These are phyloP conservation scores for Tuberolachnus salignus DNA, from an alignment of 2,888 invertebrate genomes.

Conservation along the genomic window DNA sequence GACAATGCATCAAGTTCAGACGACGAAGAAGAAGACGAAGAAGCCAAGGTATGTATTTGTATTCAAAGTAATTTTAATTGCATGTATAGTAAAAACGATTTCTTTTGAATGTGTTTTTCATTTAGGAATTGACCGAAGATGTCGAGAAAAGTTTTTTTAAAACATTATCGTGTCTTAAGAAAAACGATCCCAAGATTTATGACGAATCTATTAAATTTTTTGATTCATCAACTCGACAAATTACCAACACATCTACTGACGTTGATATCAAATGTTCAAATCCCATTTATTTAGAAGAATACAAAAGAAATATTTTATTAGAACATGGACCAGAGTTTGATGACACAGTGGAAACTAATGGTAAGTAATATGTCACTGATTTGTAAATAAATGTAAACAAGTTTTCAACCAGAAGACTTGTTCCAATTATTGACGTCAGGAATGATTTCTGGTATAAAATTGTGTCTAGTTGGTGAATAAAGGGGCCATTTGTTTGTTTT, in stretches of 20 bases:
- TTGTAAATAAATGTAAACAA: too few relatives aligned
- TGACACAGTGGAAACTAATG: slow-evolving; percentile 62
- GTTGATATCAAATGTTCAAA: slow-evolving; percentile 65
- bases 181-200: slow-evolving; percentile 88
- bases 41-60: slow-evolving; percentile 61
- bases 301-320: slow-evolving; percentile 76
- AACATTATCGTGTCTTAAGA: slow-evolving; percentile 83
- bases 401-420: too few relatives aligned
- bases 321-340: slow-evolving; percentile 71
- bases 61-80: background rate
- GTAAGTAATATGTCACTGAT: slow-evolving; percentile 61
- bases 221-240: slow-evolving; percentile 62
- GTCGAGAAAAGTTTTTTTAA: slow-evolving; percentile 86
- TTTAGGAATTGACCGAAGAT: slow-evolving; percentile 69
- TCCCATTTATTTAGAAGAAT: slow-evolving; percentile 76
- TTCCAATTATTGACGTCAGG: too few relatives aligned
- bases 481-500: too few relatives aligned
- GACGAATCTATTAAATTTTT: slow-evolving; percentile 78
- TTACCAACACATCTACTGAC: slow-evolving; percentile 59
- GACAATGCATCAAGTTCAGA: slow-evolving; percentile 26
- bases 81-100: background rate
- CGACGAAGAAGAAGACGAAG: slow-evolving; percentile 47
- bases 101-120: background rate
- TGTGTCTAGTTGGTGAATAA: too few relatives aligned
- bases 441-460: too few relatives aligned